Evolutionary conservation across 2,113 vertebrate species (phyloP).

Genomic region (Ceyx margarethae): DNA sequence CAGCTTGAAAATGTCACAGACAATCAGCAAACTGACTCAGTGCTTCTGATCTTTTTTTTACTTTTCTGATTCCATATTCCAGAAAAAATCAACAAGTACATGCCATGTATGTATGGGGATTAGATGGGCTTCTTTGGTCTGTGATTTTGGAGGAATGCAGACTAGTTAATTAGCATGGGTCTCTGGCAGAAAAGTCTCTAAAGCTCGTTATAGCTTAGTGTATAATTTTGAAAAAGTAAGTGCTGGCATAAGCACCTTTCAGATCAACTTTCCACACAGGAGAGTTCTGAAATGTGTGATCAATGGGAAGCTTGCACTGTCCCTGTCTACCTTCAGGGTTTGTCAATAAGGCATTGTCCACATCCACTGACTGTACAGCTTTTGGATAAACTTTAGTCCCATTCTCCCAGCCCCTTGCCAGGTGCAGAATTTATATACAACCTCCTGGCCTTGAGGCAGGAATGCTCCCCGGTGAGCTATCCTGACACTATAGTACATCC

Average conservation of each 20-base stretch:
- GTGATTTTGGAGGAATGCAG: background rate
- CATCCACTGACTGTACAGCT: background rate
- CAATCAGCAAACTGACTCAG: background rate
- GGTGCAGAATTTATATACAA: slow-evolving; percentile 11
- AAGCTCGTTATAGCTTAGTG: background rate
- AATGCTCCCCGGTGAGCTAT: slow-evolving; percentile 10
- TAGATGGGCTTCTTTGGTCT: background rate
- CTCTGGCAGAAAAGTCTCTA: background rate
- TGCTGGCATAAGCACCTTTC: background rate
- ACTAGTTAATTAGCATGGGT: background rate
- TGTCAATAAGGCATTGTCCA: background rate
- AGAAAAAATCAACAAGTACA: background rate
- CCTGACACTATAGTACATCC: slow-evolving; percentile 48
- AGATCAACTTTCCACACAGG: background rate
- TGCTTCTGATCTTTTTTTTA: background rate
- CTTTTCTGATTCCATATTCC: background rate
- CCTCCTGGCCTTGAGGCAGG: slow-evolving; percentile 54
- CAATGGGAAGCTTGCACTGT: background rate
- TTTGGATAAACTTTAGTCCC: background rate
- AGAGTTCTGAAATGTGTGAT: background rate
- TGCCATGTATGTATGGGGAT: background rate
- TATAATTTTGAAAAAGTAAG: background rate
- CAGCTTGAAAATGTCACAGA: background rate
- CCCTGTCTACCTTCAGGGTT: background rate
- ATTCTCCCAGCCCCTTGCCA: background rate